Evolutionary conservation across 2,113 vertebrate species (phyloP).

Genomic region (Sylvilagus bachmani): DNA sequence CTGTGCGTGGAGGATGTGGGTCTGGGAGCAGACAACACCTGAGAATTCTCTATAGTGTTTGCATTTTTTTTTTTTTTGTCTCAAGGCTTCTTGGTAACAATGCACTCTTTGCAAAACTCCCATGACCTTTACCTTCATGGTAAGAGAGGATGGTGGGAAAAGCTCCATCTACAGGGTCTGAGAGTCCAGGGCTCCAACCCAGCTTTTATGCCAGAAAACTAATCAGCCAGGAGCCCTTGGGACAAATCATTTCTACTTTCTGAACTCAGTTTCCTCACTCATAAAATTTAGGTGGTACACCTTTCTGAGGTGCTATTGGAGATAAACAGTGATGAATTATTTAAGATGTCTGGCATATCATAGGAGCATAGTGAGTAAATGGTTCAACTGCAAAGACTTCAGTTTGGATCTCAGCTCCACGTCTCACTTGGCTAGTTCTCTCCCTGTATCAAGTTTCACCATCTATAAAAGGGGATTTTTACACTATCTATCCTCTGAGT

Average conservation of each 20-base stretch:
- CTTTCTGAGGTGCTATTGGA: background rate
- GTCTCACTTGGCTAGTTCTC: background rate
- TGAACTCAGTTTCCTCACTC: background rate
- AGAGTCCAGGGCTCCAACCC: background rate
- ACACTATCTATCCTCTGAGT: background rate
- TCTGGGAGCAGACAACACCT: background rate
- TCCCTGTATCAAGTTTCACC: constrained; percentile 18
- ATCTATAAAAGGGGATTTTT: background rate
- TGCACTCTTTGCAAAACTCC: background rate
- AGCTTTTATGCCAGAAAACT: background rate
- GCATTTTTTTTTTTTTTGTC: background rate
- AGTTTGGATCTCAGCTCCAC: background rate
- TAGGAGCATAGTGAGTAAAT: background rate
- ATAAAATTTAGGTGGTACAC: background rate
- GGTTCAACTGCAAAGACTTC: background rate
- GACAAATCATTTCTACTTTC: constrained; percentile 13
- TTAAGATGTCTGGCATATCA: background rate
- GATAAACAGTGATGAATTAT: background rate
- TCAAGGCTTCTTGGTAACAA: background rate
- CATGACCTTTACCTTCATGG: background rate
- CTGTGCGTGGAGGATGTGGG: too few relatives aligned
- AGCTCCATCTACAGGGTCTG: background rate
- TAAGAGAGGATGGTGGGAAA: background rate
- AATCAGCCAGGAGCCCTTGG: background rate
- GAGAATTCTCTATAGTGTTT: constrained; percentile 8